Base-by-base conservation (phyloP, 2,113 vertebrate species). In the Hiodon tergisus region DNA sequence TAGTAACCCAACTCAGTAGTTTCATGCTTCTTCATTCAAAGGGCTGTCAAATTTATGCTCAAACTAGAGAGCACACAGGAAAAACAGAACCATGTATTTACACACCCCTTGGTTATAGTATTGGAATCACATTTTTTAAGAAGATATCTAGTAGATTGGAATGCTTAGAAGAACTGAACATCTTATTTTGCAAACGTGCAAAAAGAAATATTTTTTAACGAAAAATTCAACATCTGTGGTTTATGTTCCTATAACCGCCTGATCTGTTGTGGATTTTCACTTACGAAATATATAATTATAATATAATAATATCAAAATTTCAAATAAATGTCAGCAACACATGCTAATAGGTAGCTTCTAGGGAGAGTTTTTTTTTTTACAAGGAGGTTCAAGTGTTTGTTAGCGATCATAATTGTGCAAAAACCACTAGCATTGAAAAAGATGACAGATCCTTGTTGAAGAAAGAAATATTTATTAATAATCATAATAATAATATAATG, bases 391-490 rank as follows among this genome's bases (percentile, higher is more conserved):
- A n/a, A 4, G 47, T 16, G 66, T 13, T 51, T 68, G 13, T 53
- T 53, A 13, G 50, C 1, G 8, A 14, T 69, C 50, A 69, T 3
- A 17, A 16, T 5, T 69, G 17, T 17, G 5, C 16, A 55, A 74
- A 3, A 3, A 65, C 51, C 11, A 78, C 77, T 62, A 17, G 31
- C 46, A 63, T 13, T 74, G 14, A 61, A 74, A 74, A 52, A 59
- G 9, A 75, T 13, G 73, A 76, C 76, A 78, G 61, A 78, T 10
- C 69, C 67, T 78, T 83, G 80, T 85, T 84, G 85, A 84, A 81
- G 85, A 90, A 90, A 90, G 79, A 89, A 90, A 86, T 86, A 81
- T 90, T 90, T 89, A 87, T 86, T 90, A 89, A 82, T 88, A 90
- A 88, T 81, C 76, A 87, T 88, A 84, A 81, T 85, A 83, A 86